Conservation (phyloP, 2,113 vertebrate genomes). For the Eretmochelys imbricata region DNA sequence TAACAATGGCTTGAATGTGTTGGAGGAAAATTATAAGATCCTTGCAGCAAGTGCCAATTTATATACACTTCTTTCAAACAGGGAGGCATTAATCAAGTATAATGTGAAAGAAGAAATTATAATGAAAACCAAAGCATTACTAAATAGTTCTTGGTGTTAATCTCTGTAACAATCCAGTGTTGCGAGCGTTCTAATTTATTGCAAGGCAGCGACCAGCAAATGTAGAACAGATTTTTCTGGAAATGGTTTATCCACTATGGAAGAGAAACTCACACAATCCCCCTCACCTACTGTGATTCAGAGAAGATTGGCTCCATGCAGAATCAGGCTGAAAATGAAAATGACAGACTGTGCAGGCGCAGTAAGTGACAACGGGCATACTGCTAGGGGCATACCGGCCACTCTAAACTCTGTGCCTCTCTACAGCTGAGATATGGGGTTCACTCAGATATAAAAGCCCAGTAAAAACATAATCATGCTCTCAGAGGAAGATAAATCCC, state of each 20-base stretch:
- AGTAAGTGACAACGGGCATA: background rate
- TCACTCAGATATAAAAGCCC: conserved; percentile 15
- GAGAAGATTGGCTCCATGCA: background rate
- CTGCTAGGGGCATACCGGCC: background rate
- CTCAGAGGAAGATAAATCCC: background rate
- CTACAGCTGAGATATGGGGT: rapidly evolving
- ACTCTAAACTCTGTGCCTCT: background rate
- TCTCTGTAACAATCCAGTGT: background rate
- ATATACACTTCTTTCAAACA: background rate
- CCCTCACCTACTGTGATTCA: background rate
- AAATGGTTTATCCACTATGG: conserved; percentile 35
- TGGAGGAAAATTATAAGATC: background rate
- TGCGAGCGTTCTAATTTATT: conserved; percentile 30
- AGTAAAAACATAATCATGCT: background rate
- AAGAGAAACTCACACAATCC: background rate
- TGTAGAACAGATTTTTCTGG: conserved; percentile 38
- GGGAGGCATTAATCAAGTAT: background rate
- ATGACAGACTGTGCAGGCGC: background rate
- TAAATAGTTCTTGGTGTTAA: background rate
- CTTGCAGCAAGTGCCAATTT: background rate
- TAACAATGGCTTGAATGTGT: background rate
- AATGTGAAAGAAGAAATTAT: background rate
- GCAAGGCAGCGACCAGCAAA: background rate
- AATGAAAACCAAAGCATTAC: background rate
- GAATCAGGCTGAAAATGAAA: background rate